Base-by-base conservation (phyloP, 1,140 invertebrate genomes). In the Varroa destructor region DNA sequence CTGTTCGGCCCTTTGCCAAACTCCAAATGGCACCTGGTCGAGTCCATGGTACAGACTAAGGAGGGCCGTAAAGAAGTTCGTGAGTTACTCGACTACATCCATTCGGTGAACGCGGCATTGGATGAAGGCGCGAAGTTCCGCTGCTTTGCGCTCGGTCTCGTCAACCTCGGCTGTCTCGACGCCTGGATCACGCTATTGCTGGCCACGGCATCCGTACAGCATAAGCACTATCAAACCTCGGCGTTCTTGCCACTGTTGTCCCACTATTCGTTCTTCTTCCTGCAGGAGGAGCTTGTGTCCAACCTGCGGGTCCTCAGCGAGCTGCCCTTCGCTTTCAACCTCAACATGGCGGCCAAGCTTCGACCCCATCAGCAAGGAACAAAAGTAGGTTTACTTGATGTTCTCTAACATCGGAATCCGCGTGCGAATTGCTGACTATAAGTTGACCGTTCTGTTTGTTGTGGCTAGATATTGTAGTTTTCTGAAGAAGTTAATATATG, bases 1-100 rank as follows among this genome's bases (percentile, higher is more conserved):
- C 85, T 89, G 43, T 93, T 93, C 79, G 91, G 90, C 54, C 85
- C 88, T 43, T 87, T 91, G 51, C 84, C 86, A 71, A 90, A 93
- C 77, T 91, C 89, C 10, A 89, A 91, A 56, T 93, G 90, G 91
- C 61, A 67, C 46, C 61, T 67, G 40, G 61, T 67, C 10, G 61
- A 67, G 37, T 67, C 61, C 12, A 67, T 67, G 61, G 61, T 67
- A 2, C 61, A 67, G 46, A 67, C 61, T 12, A 67, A 67, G 46
- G 61, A 67, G 46, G 61, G 61, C 46, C 61, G 61, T 37, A 67
- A 67, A 67, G 61, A 67, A 8, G 61, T 67, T 46, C 61, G 61
- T 1, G 61, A 67, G 46, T 37, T 67, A 3, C 37, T 67, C 40
- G 61, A 67, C 36, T 67, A 67, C 61, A 67, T 67, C 36, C 61